A percentile compares a stretch with the other conserved stretches of the same genome.
phyloP scores from a whole-genome alignment of 2,797 vertebrate genomes.

The Fratercula arctica region DNA sequence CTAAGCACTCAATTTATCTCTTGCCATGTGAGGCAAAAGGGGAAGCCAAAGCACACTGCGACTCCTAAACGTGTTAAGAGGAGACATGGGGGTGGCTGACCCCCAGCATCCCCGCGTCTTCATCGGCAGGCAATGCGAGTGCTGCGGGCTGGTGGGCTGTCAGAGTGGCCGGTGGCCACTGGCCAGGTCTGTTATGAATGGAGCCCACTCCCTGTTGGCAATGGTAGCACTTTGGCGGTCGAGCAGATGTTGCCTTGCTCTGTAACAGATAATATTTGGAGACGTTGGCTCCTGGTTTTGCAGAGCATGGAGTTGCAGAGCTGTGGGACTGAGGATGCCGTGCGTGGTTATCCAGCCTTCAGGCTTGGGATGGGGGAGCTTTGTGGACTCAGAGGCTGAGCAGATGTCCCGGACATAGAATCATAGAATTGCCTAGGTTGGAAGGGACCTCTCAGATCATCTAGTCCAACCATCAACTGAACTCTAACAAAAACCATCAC shows the following conservation, averaged over 20 bases:
- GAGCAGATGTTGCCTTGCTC: background rate
- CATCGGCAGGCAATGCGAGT: background rate
- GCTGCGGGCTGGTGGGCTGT: background rate
- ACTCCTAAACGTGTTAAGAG: background rate
- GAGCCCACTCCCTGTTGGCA: background rate
- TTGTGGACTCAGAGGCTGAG: background rate
- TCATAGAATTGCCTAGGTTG: too few species aligned
- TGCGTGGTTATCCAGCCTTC: background rate
- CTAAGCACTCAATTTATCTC: background rate
- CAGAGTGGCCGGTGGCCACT: background rate
- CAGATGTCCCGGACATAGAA: background rate
- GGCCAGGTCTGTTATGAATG: background rate
- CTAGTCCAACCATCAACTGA: too few species aligned
- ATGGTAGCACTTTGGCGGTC: background rate
- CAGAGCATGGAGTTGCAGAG: background rate
- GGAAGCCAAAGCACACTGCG: background rate
- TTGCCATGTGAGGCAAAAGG: background rate
- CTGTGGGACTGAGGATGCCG: background rate
- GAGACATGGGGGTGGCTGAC: background rate
- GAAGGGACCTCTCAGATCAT: too few species aligned
- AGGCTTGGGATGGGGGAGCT: background rate
- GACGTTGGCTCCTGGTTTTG: background rate
- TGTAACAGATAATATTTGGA: background rate
- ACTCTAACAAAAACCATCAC: too few species aligned
- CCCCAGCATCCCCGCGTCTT: rapidly evolving